A percentile compares a stretch with the other conserved stretches of the same genome.
phyloP scores from a whole-genome alignment of 2,888 invertebrate genomes.

The Drosophila cognata region DNA sequence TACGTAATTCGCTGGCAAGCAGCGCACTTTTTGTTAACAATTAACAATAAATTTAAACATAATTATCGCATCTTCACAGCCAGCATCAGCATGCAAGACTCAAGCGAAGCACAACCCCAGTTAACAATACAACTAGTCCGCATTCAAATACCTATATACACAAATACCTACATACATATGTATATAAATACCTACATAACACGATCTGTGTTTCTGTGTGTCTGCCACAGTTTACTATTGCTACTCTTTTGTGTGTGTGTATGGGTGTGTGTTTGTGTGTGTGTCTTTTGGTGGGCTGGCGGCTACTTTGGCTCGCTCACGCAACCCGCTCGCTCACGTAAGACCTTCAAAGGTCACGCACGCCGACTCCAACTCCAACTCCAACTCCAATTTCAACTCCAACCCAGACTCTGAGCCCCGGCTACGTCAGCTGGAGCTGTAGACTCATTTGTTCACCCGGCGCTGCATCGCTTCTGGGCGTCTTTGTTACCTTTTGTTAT shows the following conservation, averaged over 20 bases:
- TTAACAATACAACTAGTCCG: constrained; percentile 24
- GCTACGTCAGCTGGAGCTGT: constrained; percentile 12
- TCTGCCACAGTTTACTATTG: neutral
- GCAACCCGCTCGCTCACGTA: constrained; percentile 69
- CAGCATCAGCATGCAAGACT: constrained; percentile 13
- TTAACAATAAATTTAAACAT: constrained; percentile 73
- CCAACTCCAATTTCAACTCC: constrained; percentile 4
- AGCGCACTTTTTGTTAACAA: constrained; percentile 67
- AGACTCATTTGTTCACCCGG: constrained; percentile 35
- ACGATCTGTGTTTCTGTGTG: neutral
- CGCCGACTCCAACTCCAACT: constrained; percentile 32
- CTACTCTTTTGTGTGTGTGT: neutral
- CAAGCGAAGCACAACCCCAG: constrained; percentile 15
- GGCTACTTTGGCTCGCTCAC: constrained; percentile 53
- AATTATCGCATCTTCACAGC: constrained; percentile 63
- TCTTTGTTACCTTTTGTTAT: constrained; percentile 36
- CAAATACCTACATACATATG: neutral
- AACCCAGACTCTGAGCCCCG: constrained; percentile 10
- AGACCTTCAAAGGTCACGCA: constrained; percentile 77
- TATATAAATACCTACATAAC: neutral
- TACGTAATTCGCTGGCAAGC: constrained; percentile 4
- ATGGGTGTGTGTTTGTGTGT: neutral
- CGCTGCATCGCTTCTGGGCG: constrained; percentile 60
- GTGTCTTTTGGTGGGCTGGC: constrained; percentile 31
- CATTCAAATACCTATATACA: constrained; percentile 21